Evolutionary conservation across 2,797 vertebrate species (phyloP), one percentile per base, ranked within the genome.

Genomic region (Moxostoma hubbsi): DNA sequence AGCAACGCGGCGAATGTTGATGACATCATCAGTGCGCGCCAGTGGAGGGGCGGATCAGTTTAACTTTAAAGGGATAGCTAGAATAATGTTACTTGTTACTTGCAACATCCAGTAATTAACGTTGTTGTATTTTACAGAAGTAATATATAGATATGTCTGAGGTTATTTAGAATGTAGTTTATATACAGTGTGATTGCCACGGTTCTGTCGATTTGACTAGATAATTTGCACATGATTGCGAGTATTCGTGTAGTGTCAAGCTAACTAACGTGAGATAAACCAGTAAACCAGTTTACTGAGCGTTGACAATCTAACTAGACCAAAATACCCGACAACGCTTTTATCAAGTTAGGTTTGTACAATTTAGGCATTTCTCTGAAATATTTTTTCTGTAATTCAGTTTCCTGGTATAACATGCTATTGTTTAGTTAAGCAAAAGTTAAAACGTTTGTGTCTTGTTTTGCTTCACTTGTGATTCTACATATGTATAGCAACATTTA

Each of bases 31-130:
- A 24, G 0, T 1, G 2, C 7, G 88, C 86, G 87, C 57, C 82
- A n/a, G 6, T 1, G 6, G 11, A 47, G 55, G 24, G 80, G 83
- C 79, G 88, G 81, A 77, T 81, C 85, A 43, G 15, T 12, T 59
- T 36, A n/a, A 9, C 70, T 86, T 89, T 89, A 88, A 89, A 89
- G 73, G 83, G 86, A 75, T 70, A 81, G 18, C 59, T 64, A 57
- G 61, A 64, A 18, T 5, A 57, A 69, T 74, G 7, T 51, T 61
- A 5, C 16, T 53, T 67, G 73, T 62, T 53, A 59, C 49, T 69
- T 65, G 10, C 59, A 45, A 43, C 9, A 61, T 36, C 15, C 45
- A 68, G 54, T 54, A 61, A 9, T 55, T 8, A 7, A 7, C 15
- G 6, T 70, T 62, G 18, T 46, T 66, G 15, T 36, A 5, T 53